Conservation (phyloP, 23 tunicate species). For the Corella eumyota region DNA sequence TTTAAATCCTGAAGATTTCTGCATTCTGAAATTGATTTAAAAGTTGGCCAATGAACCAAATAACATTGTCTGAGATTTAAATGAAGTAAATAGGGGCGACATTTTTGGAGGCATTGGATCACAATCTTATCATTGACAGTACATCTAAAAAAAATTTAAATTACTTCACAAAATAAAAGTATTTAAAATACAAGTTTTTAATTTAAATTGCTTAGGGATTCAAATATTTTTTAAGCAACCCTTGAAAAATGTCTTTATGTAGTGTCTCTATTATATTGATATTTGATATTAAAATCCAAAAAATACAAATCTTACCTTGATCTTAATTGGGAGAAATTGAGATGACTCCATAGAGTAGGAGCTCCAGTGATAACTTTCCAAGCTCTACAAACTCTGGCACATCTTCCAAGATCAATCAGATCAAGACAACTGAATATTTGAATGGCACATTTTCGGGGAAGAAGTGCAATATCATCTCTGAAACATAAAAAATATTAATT, state of each 20-base stretch:
- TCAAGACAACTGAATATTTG: conserved; percentile 79
- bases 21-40: conserved; percentile 70
- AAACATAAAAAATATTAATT: background rate
- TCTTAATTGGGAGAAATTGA: conserved; percentile 47
- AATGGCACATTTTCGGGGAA: conserved; percentile 86
- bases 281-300: too few relatives aligned
- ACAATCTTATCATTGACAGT: conserved; percentile 44
- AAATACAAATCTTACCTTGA: conserved; percentile 21
- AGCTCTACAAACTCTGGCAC: conserved; percentile 75
- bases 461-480: conserved; percentile 79
- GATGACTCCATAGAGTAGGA: conserved; percentile 75
- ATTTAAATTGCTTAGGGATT: background rate
- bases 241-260: too few relatives aligned
- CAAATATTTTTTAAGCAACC: background rate
- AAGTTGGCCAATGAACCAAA: conserved; percentile 32
- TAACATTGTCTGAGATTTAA: conserved; percentile 65
- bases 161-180: background rate
- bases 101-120: conserved; percentile 50
- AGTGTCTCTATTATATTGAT: too few relatives aligned
- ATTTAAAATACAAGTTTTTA: background rate
- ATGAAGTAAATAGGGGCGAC: conserved; percentile 79
- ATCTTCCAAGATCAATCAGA: conserved; percentile 67
- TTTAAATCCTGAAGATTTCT: conserved; percentile 85
- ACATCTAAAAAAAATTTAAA: background rate
- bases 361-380: conserved; percentile 95